phyloP scores from a whole-genome alignment of 2,888 invertebrate species.

The Strigamia crassipes region DNA sequence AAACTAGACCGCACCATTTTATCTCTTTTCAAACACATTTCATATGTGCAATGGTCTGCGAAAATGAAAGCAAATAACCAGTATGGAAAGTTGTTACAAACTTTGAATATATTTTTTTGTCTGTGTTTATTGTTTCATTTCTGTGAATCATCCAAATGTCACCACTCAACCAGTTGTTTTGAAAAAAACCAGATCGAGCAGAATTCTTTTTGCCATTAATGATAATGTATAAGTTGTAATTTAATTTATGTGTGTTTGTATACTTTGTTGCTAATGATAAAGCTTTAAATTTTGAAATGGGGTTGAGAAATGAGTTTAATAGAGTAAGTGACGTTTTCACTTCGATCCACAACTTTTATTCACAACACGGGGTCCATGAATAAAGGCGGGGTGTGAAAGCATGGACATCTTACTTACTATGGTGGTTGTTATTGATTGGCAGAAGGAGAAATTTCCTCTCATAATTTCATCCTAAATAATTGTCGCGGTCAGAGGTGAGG shows the following conservation, averaged over 20 bases:
- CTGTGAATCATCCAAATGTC: background rate
- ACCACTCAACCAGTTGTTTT: background rate
- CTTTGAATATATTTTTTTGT: background rate
- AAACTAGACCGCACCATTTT: background rate
- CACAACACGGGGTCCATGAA: background rate
- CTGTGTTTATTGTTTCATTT: background rate
- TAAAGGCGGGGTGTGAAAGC: constrained; percentile 1
- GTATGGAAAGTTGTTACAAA: background rate
- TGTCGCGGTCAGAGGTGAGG: constrained; percentile 35
- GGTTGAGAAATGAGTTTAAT: background rate
- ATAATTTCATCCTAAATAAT: constrained; percentile 39
- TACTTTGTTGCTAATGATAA: background rate
- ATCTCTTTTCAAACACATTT: constrained; percentile 12
- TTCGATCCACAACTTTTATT: constrained; percentile 1
- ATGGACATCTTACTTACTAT: constrained; percentile 16
- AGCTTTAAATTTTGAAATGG: background rate
- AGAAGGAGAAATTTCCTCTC: constrained; percentile 33
- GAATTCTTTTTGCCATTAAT: too few species aligned
- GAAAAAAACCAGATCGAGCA: background rate
- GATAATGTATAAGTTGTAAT: constrained; percentile 5
- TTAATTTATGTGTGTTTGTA: background rate
- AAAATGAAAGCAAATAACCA: background rate
- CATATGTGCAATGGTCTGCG: background rate
- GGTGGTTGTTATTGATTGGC: constrained; percentile 13
- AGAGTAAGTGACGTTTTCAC: background rate